These are phyloP conservation scores for Trilocha varians DNA, from an alignment of 2,888 invertebrate species.

Conservation along the genomic window DNA sequence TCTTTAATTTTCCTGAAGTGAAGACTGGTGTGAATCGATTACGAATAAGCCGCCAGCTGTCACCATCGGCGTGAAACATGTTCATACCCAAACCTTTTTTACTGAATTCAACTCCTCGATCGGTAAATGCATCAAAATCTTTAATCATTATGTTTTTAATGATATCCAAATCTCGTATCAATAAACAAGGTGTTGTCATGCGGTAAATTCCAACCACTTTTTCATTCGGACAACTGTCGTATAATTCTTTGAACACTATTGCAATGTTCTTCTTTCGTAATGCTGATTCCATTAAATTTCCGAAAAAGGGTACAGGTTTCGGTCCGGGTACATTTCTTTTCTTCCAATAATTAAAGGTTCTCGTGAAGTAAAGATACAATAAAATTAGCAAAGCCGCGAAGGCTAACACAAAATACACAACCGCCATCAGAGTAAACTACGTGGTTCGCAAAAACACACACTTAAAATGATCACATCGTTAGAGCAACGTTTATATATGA, in stretches of 20 bases:
- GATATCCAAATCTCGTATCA: slow-evolving; percentile 39
- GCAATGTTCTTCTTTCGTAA: slow-evolving; percentile 20
- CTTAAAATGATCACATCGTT: background rate
- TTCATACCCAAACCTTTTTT: slow-evolving; percentile 33
- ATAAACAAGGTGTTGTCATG: slow-evolving; percentile 30
- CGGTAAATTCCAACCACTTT: slow-evolving; percentile 41
- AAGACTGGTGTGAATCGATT: slow-evolving; percentile 39
- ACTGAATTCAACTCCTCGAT: slow-evolving; percentile 35
- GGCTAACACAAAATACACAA: slow-evolving; percentile 5
- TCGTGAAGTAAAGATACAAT: slow-evolving; percentile 30
- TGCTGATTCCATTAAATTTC: slow-evolving; percentile 28
- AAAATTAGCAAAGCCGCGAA: slow-evolving; percentile 6
- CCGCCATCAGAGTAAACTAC: background rate
- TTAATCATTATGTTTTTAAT: slow-evolving; percentile 40
- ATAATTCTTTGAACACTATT: slow-evolving; percentile 24
- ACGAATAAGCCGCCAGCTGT: slow-evolving; percentile 35
- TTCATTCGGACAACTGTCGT: slow-evolving; percentile 31
- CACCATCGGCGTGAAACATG: slow-evolving; percentile 36
- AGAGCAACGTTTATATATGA: background rate
- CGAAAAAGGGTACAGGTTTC: slow-evolving; percentile 30
- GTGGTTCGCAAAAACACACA: background rate
- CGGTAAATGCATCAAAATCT: slow-evolving; percentile 36
- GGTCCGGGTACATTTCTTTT: slow-evolving; percentile 27
- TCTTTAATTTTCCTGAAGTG: slow-evolving; percentile 43
- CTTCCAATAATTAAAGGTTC: slow-evolving; percentile 39